Percentiles rank a stretch among this genome's conserved stretches.
Evolutionary conservation across 2,888 invertebrate species (phyloP).

Genomic region (Eupithecia subumbrata): DNA sequence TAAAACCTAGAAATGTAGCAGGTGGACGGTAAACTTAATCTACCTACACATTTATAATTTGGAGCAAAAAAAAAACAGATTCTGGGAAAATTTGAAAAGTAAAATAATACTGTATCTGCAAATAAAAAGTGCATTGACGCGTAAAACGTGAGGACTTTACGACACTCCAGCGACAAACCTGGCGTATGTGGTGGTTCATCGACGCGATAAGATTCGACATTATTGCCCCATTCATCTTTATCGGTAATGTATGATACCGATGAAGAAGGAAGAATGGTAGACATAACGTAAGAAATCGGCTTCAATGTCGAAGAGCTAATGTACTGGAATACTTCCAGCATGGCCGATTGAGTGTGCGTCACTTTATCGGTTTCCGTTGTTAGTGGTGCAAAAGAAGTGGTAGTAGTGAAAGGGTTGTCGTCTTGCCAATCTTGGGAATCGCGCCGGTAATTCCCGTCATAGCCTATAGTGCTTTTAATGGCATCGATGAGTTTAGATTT

Average conservation of each 20-base stretch:
- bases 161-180: slow-evolving; percentile 82
- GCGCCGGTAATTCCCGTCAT: slow-evolving; percentile 71
- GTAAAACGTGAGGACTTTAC: slow-evolving; percentile 67
- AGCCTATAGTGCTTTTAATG: slow-evolving; percentile 79
- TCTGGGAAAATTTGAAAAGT: slow-evolving; percentile 24
- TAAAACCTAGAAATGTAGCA: slow-evolving; percentile 33
- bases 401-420: slow-evolving; percentile 81
- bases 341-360: slow-evolving; percentile 79
- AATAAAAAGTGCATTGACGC: slow-evolving; percentile 76
- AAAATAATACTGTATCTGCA: slow-evolving; percentile 51
- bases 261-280: slow-evolving; percentile 67
- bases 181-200: slow-evolving; percentile 82
- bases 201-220: slow-evolving; percentile 79
- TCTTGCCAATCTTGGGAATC: slow-evolving; percentile 79
- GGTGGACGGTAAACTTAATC: slow-evolving; percentile 31
- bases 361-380: slow-evolving; percentile 76
- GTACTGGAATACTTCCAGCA: slow-evolving; percentile 82
- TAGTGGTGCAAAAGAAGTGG: slow-evolving; percentile 74
- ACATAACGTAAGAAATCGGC: slow-evolving; percentile 74
- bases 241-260: slow-evolving; percentile 68
- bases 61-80: slow-evolving; percentile 25
- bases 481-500: slow-evolving; percentile 81
- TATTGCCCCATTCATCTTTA: slow-evolving; percentile 80
- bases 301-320: slow-evolving; percentile 78
- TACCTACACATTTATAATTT: slow-evolving; percentile 34